Base-by-base conservation (phyloP, 2,888 invertebrate species). In the Sturmia bella region DNA sequence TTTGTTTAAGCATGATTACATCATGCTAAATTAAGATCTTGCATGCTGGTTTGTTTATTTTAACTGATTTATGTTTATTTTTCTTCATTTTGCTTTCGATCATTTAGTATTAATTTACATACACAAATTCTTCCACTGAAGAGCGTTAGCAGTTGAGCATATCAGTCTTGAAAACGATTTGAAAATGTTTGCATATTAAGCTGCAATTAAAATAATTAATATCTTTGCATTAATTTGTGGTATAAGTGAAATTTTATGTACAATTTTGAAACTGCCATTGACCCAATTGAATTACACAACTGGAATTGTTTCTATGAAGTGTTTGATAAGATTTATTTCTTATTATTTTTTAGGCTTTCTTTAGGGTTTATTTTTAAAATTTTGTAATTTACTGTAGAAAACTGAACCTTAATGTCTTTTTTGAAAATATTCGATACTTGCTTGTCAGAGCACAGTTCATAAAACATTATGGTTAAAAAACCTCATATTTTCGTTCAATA, bases 21-120 rank as follows among this genome's bases (percentile, higher is more conserved):
- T 72, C 50, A 72, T 48, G 57, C 41, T 50, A 59, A 50, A 59
- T 59, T 21, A 72, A 17, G 1, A 39, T 39, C 21, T 45, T 7
- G 21, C 37, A 43, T 57, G 19, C 17, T n/a, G 11, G 21, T 4
- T 37, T 39, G 37, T 48, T n/a, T 37, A 15, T 24, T 48, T 37
- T 6, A 48, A 17, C 24, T 57, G 56, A 54, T 56, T 69, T 69
- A 56, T 45, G 54, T 48, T 32, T 21, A 7, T 32, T 32, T 32
- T 32, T 32, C n/a, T n/a, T 5, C 32, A 6, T 32, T 15, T 45
- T 13, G 37, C 45, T 19, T 45, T 69, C 37, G n/a, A 69, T 43
- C 41, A 69, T 32, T 41, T 17, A 17, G 7, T 54, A 54, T 27
- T 5, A 59, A 21, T 52, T 54, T 21, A 32, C 32, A 7, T 32